Evolutionary conservation across 2,888 invertebrate species (phyloP), one percentile per base, ranked within the genome.

Genomic region (Tenodera sinensis): DNA sequence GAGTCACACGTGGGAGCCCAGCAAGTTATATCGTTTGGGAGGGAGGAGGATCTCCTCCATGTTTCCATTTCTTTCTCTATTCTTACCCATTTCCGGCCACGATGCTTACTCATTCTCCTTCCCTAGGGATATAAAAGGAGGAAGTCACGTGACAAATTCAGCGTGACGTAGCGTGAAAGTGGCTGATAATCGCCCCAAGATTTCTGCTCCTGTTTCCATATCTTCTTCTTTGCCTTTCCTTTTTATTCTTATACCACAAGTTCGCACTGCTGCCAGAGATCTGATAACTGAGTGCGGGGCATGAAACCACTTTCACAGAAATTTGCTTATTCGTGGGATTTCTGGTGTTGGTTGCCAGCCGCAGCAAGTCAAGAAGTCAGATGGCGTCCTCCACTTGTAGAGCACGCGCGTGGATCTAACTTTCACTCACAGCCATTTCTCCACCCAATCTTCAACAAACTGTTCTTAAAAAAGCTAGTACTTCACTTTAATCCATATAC

Each of bases 121-220:
- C 83, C 42, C 83, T 7, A 34, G 30, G 82, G 30, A 83, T 87
- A 82, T 82, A 87, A 83, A 87, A 86, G 81, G 28, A 42, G 42
- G 30, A 86, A 87, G 89, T 89, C 89, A 89, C 87, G 71, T 54
- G 86, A 86, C 87, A 89, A 88, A 87, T 89, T 47, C 87, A 87
- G 54, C 83, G 87, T 87, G 89, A 86, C 86, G 89, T 86, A 83
- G 89, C 86, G 89, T 89, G 86, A 86, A 86, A 89, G 86, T 89
- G 89, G 86, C 87, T 89, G 83, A 84, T 89, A 85, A 89, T 89
- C 85, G 89, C 28, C 86, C 83, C 83, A 87, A 34, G 85, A 42
- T 85, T 85, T 85, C 47, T 47, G 47, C 20, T 87, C 87, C 71
- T 86, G 28, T 86, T 86, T 81, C 20, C 54, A 71, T 85, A 28